Conservation (phyloP, 2,113 vertebrate genomes). For the Chloropsis hardwickii region DNA sequence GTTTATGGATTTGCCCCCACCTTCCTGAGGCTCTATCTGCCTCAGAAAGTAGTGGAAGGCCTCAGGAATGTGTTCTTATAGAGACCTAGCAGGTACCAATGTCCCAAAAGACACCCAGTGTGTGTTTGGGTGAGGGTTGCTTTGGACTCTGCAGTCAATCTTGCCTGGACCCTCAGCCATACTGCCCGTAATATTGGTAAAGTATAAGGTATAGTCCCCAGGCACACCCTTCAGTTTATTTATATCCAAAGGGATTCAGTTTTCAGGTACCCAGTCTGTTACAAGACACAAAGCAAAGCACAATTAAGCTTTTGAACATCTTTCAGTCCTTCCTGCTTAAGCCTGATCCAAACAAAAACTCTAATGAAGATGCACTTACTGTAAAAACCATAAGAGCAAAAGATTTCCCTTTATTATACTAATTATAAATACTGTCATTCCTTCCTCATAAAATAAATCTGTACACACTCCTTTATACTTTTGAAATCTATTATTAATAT, state of each 20-base stretch:
- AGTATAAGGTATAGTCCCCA: accelerated
- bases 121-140: background rate
- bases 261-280: background rate
- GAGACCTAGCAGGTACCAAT: background rate
- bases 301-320: background rate
- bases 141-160: background rate
- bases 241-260: background rate
- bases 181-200: background rate
- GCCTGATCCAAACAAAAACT: background rate
- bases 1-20: accelerated
- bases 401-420: background rate
- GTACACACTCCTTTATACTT: background rate
- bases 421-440: background rate
- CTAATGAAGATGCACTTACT: background rate
- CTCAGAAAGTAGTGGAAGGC: background rate
- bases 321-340: background rate
- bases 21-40: accelerated
- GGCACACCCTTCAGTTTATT: background rate
- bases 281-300: background rate
- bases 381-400: background rate
- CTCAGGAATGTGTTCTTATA: background rate
- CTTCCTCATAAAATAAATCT: background rate
- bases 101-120: background rate
- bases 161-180: background rate
- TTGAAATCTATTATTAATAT: background rate